phyloP scores from a whole-genome alignment of 2,113 vertebrate species.

The Oreochromis spilurus region DNA sequence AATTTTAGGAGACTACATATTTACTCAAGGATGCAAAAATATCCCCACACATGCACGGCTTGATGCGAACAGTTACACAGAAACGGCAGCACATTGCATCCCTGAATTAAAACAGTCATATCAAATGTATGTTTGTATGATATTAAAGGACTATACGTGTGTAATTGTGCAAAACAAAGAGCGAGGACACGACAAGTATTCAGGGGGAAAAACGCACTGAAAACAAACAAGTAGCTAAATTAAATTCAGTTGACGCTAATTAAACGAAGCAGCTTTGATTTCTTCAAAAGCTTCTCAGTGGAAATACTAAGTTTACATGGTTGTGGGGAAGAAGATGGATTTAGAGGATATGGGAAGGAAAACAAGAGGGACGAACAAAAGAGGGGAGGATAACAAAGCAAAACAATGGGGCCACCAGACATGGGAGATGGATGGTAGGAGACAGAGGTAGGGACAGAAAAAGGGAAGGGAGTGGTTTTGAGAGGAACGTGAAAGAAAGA shows the following conservation, averaged over 20 bases:
- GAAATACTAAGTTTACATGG: slow-evolving; percentile 4
- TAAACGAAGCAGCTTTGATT: slow-evolving; percentile 33
- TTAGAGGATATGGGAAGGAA: slow-evolving; percentile 35
- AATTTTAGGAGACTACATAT: not conserved
- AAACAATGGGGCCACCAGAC: slow-evolving; percentile 41
- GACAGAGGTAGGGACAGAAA: slow-evolving; percentile 27
- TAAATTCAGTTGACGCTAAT: slow-evolving; percentile 41
- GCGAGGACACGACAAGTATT: not conserved
- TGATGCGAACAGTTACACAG: not conserved
- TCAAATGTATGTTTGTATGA: not conserved
- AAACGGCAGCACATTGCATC: not conserved
- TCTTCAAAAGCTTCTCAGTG: slow-evolving; percentile 9
- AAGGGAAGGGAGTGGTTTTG: not conserved
- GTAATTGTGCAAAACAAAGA: not conserved
- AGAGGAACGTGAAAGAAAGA: not conserved
- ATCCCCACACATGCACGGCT: not conserved
- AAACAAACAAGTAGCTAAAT: slow-evolving; percentile 29
- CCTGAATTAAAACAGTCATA: not conserved
- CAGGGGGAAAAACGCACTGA: not conserved
- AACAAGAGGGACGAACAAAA: slow-evolving; percentile 52
- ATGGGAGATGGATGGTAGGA: slow-evolving; percentile 37
- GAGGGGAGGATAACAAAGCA: slow-evolving; percentile 42
- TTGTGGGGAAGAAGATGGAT: slow-evolving; percentile 32
- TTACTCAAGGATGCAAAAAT: not conserved
- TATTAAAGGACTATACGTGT: not conserved